Evolutionary conservation across 2,113 vertebrate species (phyloP), one percentile per base, ranked within the genome.

Genomic region (Raja brachyura): DNA sequence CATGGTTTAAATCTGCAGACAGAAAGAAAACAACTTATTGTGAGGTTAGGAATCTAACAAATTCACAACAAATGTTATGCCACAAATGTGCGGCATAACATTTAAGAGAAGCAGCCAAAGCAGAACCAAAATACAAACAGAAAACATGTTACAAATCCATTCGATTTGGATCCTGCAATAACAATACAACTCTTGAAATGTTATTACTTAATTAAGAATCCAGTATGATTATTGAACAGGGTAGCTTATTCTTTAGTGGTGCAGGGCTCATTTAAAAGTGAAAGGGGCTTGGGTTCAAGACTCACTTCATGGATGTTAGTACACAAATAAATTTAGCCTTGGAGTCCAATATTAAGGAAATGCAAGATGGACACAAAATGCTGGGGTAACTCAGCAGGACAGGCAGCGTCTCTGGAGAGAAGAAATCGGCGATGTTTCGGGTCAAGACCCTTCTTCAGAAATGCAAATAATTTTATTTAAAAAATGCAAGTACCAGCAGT

Each of bases 1-100:
- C 83, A 88, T 88, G 59, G 83, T 88, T 88, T 31, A 88, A 63
- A 63, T 56, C 83, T 88, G 59, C 9, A 88, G 25, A 63, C n/a
- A 63, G 25, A 18, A 31, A 61, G 61, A 61, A 85, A n/a, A 83
- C 79, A 56, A 86, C 20, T 61, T 56, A 86, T 16, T 86, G 28
- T 25, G 25, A 86, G 63, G 63, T 48, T 48, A 48, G 39, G 39
- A 48, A 48, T 48, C 39, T 48, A 48, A 48, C 39, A 48, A 48
- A 48, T 48, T 48, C 39, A 48, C 39, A 48, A 48, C 39, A 48
- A 48, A 48, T 48, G 3, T 48, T 48, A 48, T 61, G 25, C 59
- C 4, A 25, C 9, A 61, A 61, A 10, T 61, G 25, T n/a, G 28
- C 31, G 5, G 59, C 10, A 63, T 25, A 81, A 56, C 83, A 86